Base-by-base conservation (phyloP, 2,797 vertebrate species). In the Synaphobranchus kaupii region DNA sequence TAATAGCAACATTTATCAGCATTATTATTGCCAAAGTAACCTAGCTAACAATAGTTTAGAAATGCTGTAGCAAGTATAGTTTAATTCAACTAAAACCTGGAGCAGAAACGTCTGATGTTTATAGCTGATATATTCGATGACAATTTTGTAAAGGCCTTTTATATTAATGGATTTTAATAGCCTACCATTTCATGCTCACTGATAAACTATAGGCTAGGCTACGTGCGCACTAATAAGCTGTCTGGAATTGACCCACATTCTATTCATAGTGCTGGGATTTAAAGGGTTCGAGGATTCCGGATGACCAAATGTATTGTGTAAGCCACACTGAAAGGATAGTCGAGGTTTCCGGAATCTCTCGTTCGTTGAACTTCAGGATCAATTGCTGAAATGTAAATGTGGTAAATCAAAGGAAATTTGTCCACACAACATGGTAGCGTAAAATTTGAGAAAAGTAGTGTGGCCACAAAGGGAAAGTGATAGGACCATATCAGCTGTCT, bases 181-280 rank as follows among this genome's bases (percentile, higher is more conserved):
- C 63, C 25, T 12, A 10, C 63, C 80, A 87, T 89, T 90, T 86
- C 87, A 82, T 88, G 54, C 2, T 34, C 78, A 52, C 80, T 73
- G 83, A 66, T 17, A 9, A 68, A 87, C 87, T 63, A 86, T 47
- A 76, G 88, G 88, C 86, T 90, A 63, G 88, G 60, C 54, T 91
- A 88, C 88, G 92, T 90, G 87, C 86, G 87, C 92, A 89, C 87
- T 31, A 9, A 90, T 92, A 92, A 94, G 93, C 94, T 50, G 68
- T 88, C 84, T 92, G 91, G 90, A 90, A 78, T 84, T 95, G 95
- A 95, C 95, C 95, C 93, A 95, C 91, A 94, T 95, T 94, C 92
- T 95, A 93, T 94, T 94, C 90, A 86, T 50, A 88, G 92, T 3
- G 3, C 15, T 83, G 88, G 82, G 82, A 93, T 91, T 93, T 93